phyloP scores from a whole-genome alignment of 2,797 vertebrate genomes.

The Gambelia wislizenii region DNA sequence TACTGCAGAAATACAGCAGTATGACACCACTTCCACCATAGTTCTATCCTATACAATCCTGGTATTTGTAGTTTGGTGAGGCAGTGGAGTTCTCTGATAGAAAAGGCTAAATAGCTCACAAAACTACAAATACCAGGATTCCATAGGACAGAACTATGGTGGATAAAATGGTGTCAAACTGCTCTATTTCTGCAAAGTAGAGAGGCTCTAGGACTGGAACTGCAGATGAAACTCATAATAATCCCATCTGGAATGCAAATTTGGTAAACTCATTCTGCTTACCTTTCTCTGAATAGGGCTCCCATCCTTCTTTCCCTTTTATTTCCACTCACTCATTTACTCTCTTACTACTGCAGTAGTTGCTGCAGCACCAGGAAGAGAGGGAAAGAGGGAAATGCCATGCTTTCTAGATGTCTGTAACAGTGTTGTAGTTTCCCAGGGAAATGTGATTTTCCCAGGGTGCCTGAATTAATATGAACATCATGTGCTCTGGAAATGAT shows the following conservation, averaged over 20 bases:
- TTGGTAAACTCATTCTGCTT: too few species aligned
- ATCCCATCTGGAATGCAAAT: neutral
- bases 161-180: too few species aligned
- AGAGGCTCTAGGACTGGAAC: neutral
- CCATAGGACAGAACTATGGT: too few species aligned
- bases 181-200: too few species aligned
- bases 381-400: neutral
- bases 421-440: neutral
- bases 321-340: neutral
- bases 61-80: too few species aligned
- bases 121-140: too few species aligned
- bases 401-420: neutral
- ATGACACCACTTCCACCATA: too few species aligned
- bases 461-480: too few species aligned
- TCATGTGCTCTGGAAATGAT: neutral
- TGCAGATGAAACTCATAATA: neutral
- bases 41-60: too few species aligned
- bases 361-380: neutral
- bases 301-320: neutral
- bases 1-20: too few species aligned
- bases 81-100: too few species aligned
- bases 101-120: too few species aligned
- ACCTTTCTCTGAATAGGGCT: neutral
- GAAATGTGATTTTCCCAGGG: neutral
- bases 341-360: neutral